phyloP scores from a whole-genome alignment of 2,797 vertebrate genomes.

The Myotis daubentonii region DNA sequence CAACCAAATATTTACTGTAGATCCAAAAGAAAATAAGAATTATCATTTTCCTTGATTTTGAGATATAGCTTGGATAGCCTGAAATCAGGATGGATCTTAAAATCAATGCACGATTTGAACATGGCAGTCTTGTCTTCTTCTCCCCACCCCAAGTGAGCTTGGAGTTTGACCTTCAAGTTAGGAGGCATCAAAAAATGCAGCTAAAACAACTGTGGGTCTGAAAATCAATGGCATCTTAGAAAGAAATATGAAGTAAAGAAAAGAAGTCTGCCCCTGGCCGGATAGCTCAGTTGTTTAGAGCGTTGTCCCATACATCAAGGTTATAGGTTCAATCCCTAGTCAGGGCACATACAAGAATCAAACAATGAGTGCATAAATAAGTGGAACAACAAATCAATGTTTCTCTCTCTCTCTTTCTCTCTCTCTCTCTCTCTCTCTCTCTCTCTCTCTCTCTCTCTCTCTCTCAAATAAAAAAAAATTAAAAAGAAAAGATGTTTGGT shows the following conservation, averaged over 20 bases:
- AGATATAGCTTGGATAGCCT: background rate
- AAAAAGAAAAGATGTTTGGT: background rate
- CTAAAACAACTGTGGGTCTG: conserved; percentile 39
- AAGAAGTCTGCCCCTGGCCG: background rate
- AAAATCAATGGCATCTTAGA: conserved; percentile 29
- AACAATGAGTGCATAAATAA: background rate
- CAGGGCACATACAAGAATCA: background rate
- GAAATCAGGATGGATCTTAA: background rate
- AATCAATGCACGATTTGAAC: background rate
- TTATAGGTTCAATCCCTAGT: background rate
- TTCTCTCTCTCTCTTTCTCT: background rate
- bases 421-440: too few relatives aligned
- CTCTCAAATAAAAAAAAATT: too few relatives aligned
- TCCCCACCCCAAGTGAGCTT: background rate
- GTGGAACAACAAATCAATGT: background rate
- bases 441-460: too few relatives aligned
- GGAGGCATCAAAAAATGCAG: background rate
- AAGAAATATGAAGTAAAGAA: background rate
- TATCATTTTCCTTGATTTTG: background rate
- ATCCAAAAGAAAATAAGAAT: conserved; percentile 4
- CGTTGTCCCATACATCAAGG: background rate
- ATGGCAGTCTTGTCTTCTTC: background rate
- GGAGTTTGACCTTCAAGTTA: conserved; percentile 21
- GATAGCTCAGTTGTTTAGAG: background rate
- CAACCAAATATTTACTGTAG: conserved; percentile 14